A percentile compares a stretch with the other conserved stretches of the same genome.
Evolutionary conservation across 2,113 vertebrate species (phyloP).

Genomic region (Octodon degus): DNA sequence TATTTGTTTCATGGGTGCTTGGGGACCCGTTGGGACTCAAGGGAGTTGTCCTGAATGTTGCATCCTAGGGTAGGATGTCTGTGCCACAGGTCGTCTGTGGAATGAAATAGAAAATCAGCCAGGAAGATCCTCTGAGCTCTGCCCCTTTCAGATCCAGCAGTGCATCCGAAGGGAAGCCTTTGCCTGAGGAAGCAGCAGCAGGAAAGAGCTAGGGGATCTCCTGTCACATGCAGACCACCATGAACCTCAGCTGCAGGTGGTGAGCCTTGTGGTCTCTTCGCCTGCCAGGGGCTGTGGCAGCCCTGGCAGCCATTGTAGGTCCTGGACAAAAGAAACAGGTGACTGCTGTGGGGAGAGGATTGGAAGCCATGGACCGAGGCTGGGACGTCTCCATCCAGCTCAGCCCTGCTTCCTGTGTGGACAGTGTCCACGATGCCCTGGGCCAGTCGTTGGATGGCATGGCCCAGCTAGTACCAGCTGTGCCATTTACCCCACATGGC

Average conservation of each 20-base stretch:
- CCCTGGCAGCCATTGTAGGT: conserved; percentile 89
- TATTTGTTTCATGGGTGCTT: neutral
- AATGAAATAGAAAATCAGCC: neutral
- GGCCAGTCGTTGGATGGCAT: fast-evolving
- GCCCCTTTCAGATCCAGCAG: neutral
- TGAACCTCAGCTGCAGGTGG: conserved; percentile 86
- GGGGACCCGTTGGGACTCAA: fast-evolving
- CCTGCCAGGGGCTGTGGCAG: neutral
- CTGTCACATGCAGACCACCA: conserved; percentile 61
- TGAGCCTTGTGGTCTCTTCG: conserved; percentile 93
- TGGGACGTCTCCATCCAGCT: neutral
- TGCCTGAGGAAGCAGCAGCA: neutral
- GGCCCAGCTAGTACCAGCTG: neutral
- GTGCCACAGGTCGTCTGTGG: fast-evolving
- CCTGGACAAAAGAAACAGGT: neutral
- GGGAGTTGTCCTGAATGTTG: too few relatives aligned
- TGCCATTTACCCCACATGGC: neutral
- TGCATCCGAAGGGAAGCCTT: neutral
- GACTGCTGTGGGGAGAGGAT: neutral
- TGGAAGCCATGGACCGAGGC: too few relatives aligned
- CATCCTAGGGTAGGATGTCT: neutral
- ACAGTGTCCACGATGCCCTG: neutral
- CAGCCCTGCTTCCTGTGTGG: neutral
- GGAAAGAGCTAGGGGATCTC: neutral
- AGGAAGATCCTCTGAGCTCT: neutral